Base-by-base conservation (phyloP, 2,888 invertebrate genomes). In the Eumerus sabulonum region DNA sequence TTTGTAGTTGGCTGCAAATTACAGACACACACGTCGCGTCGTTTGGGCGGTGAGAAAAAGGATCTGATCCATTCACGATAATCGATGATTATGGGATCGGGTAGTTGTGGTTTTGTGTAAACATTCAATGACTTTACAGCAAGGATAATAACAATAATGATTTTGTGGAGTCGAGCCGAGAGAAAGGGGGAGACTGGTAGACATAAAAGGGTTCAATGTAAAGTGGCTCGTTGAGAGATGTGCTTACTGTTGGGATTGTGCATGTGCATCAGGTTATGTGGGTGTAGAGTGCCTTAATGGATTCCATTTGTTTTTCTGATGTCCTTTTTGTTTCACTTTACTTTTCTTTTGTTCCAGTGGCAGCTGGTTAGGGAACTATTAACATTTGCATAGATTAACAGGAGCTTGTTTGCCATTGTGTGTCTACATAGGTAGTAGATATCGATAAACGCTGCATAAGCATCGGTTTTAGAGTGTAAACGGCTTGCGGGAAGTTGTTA, bases 111-210 rank as follows among this genome's bases (percentile, higher is more conserved):
- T 59, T 45, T 47, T 59, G 63, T 63, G 68, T 60, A 79, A 74
- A 79, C 70, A 79, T 74, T 63, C 50, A 51, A 79, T 73, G 73
- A 35, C 38, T 73, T 40, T 36, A 12, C 62, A 73, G 45, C 68
- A 70, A 45, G 64, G 79, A 79, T 79, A 74, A 79, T 79, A 79
- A 79, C 74, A 79, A 79, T 79, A 79, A 79, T 79, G 79, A 79
- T 79, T 70, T 74, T 79, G 74, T 64, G 68, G 64, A 79, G 73
- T 54, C 64, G 51, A 50, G 40, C 9, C 40, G 40, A 40, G n/a
- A 36, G 7, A 5, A 9, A 36, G 36, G 11, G 48, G 9, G 71
- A 64, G 71, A 64, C 67, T 74, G 59, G 64, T 79, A 27, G 1
- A 11, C 40, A 76, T 76, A 76, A 81, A 81, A 81, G 81, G 76